Base-by-base conservation (phyloP, 37 sponge, comb jelly and placozoan genomes). In the Diacarnus erythraeanus region DNA sequence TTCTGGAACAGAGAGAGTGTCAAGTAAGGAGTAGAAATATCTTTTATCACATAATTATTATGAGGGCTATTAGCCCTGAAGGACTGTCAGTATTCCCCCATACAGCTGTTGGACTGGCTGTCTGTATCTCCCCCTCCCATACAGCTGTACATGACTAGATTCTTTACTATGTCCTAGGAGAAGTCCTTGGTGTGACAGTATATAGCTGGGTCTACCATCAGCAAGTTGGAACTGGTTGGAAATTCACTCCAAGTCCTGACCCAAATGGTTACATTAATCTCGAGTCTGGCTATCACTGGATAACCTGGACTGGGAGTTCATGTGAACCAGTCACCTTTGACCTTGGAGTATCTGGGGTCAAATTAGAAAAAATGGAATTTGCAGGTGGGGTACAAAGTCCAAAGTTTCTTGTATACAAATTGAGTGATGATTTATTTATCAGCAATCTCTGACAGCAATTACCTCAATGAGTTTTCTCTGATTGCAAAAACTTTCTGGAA, bases 301-400 rank as follows among this genome's bases (percentile, higher is more conserved):
- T 82, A 37, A 58, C 54, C 35, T 82, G 82, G 80, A 39, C 65
- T 80, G 80, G 80, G 38, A 10, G n/a, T 3, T 42, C 42, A 18
- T 15, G 22, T 34, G 59, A 80, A 2, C 71, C 61, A 20, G 35
- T 82, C 22, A 65, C 82, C 22, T 74, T 82, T 72, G 74, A 82
- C 74, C 74, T 82, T 9, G 74, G 74, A 1, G 41, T 17, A 3
- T 21, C 42, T 0, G 47, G 74, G 15, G 74, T 74, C 41, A 38
- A 74, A 29, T 2, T 82, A 22, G 82, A 74, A 9, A 63, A 34
- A 38, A 63, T 82, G 0, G 82, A 82, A 33, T 44, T 82, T 63
- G 42, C 73, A 4, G 10, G 82, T 82, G 38, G 21, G 20, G 25
- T 20, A 36, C 6, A 69, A 6, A 3, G 18, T 69, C 31, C 10